Base-by-base conservation (phyloP, 2,113 vertebrate species). In the Sinocyclocheilus rhinocerous region DNA sequence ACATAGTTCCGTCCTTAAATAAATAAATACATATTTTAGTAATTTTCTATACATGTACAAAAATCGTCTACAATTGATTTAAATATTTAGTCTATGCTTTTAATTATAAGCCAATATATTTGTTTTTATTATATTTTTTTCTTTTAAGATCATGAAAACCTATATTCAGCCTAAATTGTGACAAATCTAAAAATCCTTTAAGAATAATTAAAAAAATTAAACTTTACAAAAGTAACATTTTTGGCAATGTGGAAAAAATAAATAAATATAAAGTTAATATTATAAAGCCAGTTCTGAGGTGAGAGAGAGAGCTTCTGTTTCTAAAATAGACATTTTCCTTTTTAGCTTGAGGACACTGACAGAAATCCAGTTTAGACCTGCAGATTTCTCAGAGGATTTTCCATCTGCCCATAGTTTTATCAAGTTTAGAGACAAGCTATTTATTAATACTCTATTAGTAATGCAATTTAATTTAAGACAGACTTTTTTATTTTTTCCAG, bases 311-410 rank as follows among this genome's bases (percentile, higher is more conserved):
- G 10, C 39, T 81, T 81, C 59, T 50, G 4, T 18, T 55, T 18
- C 50, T 52, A 52, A 16, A 52, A 52, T 15, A 52, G 15, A 52
- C 1, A 16, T 70, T 73, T 36, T 36, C 36, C 36, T 36, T 36
- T 82, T 61, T 81, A 36, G 67, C 81, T 83, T 73, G 81, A 59
- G 81, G 81, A 83, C 33, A 80, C 52, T 61, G 33, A 59, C 29
- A 73, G 50, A 73, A 57, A 55, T 73, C 81, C 67, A 83, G 81
- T 83, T 83, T 83, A 55, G 67, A 83, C 81, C 81, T 83, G 81
- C 69, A 72, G 52, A 83, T 73, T 83, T 72, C 50, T 39, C 67
- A 22, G 11, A 52, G 10, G 59, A 81, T 81, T 81, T 82, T 83
- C 18, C 48, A 83, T 57, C 81, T 83, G 81, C 50, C 48, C 13